Evolutionary conservation across 2,888 invertebrate species (phyloP).

Genomic region (Ophraella communa): DNA sequence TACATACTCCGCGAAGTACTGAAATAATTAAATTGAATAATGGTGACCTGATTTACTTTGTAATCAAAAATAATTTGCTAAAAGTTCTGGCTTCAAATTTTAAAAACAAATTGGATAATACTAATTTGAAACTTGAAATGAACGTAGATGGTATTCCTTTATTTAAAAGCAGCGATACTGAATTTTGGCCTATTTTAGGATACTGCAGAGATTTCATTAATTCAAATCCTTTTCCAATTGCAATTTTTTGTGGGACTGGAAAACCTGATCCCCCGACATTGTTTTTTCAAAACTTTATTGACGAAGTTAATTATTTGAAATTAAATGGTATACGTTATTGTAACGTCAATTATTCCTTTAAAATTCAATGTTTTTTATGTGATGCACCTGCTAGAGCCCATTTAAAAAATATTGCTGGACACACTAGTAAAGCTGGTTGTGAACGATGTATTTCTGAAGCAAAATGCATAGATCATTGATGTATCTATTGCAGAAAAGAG

Average conservation of each 20-base stretch:
- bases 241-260: constrained; percentile 29
- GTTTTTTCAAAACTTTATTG: constrained; percentile 28
- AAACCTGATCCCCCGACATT: constrained; percentile 10
- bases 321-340: background rate
- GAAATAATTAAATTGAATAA: constrained; percentile 20
- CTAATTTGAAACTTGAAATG: constrained; percentile 29
- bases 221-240: constrained; percentile 27
- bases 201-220: constrained; percentile 24
- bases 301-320: constrained; percentile 22
- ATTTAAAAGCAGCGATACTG: constrained; percentile 32
- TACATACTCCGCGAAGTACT: constrained; percentile 22
- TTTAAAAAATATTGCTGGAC: constrained; percentile 30
- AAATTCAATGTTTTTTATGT: constrained; percentile 29
- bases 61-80: constrained; percentile 7
- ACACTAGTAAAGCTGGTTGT: constrained; percentile 31
- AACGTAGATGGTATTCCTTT: constrained; percentile 35
- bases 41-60: constrained; percentile 31
- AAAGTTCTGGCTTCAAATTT: constrained; percentile 19
- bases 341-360: constrained; percentile 13
- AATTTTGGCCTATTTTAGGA: constrained; percentile 33
- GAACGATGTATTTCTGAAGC: constrained; percentile 26
- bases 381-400: constrained; percentile 33
- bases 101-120: constrained; percentile 3
- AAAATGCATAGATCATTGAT: background rate
- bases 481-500: background rate